Percentiles rank a stretch among this genome's conserved stretches.
phyloP scores from a whole-genome alignment of 2,888 invertebrate species.

The Plebejus argus region DNA sequence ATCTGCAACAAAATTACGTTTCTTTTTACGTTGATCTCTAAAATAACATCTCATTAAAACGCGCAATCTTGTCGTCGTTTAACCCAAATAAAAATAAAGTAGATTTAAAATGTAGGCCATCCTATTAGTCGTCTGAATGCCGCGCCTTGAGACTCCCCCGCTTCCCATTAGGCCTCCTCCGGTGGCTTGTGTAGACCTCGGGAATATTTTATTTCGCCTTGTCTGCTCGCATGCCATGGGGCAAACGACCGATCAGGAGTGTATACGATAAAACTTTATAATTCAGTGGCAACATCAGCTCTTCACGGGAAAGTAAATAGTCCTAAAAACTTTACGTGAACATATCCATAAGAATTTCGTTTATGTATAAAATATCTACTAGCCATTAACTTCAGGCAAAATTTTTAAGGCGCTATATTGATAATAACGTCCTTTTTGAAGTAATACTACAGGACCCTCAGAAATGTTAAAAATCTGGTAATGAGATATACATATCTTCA shows the following conservation, averaged over 20 bases:
- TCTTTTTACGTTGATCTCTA: conserved; percentile 10
- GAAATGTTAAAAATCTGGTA: too few species aligned
- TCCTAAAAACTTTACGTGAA: background rate
- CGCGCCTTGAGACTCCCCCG: conserved; percentile 2
- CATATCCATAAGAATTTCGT: background rate
- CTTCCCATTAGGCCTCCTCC: conserved; percentile 1
- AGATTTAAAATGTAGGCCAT: conserved; percentile 17
- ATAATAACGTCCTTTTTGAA: too few species aligned
- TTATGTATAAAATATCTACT: background rate
- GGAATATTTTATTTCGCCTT: background rate
- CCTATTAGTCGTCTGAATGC: conserved; percentile 15
- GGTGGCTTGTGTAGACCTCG: background rate
- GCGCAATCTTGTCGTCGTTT: conserved; percentile 14
- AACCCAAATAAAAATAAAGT: conserved; percentile 21
- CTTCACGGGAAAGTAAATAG: background rate
- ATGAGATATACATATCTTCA: too few species aligned
- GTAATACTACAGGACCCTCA: too few species aligned
- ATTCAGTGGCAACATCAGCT: background rate
- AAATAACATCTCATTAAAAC: conserved; percentile 6
- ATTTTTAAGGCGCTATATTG: too few species aligned
- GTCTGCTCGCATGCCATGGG: background rate
- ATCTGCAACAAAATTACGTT: conserved; percentile 13
- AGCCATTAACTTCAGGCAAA: background rate
- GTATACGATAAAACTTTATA: background rate
- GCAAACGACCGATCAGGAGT: background rate